phyloP scores from a whole-genome alignment of 2,888 invertebrate species.

The Cosmorhoe ocellata region DNA sequence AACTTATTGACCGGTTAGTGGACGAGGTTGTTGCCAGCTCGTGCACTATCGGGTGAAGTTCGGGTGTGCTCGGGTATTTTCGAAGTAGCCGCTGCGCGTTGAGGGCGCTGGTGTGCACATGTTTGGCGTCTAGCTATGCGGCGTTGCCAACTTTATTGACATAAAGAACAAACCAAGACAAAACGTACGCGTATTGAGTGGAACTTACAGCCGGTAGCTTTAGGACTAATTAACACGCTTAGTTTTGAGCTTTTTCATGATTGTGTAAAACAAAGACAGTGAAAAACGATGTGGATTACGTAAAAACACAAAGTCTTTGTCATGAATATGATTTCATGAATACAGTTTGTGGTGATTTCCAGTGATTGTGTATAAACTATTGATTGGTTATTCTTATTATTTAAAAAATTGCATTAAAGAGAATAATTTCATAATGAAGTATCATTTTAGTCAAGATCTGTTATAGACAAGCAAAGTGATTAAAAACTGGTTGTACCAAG shows the following conservation, averaged over 20 bases:
- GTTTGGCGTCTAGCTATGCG: slow-evolving; percentile 81
- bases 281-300: slow-evolving; percentile 50
- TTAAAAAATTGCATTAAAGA: slow-evolving; percentile 40
- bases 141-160: slow-evolving; percentile 83
- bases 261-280: slow-evolving; percentile 34
- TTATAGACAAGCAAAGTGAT: slow-evolving; percentile 53
- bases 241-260: slow-evolving; percentile 50
- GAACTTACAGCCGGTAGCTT: slow-evolving; percentile 78
- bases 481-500: slow-evolving; percentile 75
- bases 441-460: slow-evolving; percentile 48
- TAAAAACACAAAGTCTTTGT: slow-evolving; percentile 66
- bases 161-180: slow-evolving; percentile 76
- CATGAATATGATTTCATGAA: slow-evolving; percentile 52
- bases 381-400: slow-evolving; percentile 25
- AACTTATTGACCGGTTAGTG: slow-evolving; percentile 81
- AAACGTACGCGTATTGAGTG: slow-evolving; percentile 80
- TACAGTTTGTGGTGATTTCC: slow-evolving; percentile 48
- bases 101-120: slow-evolving; percentile 80
- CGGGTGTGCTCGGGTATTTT: slow-evolving; percentile 65
- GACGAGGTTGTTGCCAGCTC: slow-evolving; percentile 77
- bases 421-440: slow-evolving; percentile 65
- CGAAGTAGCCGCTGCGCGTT: slow-evolving; percentile 77
- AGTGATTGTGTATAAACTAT: slow-evolving; percentile 41
- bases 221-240: slow-evolving; percentile 56
- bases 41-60: slow-evolving; percentile 70